Conservation (phyloP, 2,113 vertebrate species). For the Datnioides undecimradiatus region DNA sequence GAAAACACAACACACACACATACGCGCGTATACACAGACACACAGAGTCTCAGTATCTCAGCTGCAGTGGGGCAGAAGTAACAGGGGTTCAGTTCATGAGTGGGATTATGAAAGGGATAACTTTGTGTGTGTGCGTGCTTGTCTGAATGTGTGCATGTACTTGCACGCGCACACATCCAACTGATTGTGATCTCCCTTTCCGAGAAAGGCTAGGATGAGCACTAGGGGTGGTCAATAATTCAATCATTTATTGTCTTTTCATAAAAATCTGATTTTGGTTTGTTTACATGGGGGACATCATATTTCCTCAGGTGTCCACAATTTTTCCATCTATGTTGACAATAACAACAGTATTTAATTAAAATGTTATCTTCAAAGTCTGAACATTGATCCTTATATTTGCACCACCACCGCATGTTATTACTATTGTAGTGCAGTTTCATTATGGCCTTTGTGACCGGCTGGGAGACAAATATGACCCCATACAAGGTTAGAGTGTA, state of each 20-base stretch:
- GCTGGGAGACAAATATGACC: neutral
- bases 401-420: neutral
- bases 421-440: neutral
- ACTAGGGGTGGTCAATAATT: neutral
- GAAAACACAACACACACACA: slow-evolving; percentile 20
- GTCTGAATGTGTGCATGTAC: neutral
- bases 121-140: slow-evolving; percentile 4
- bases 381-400: neutral
- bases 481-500: neutral
- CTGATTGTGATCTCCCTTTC: slow-evolving; percentile 7
- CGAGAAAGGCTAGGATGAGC: neutral
- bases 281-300: neutral
- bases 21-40: slow-evolving; percentile 14
- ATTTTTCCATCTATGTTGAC: neutral
- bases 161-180: neutral
- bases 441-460: neutral
- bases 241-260: neutral
- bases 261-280: slow-evolving; percentile 3
- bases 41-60: neutral
- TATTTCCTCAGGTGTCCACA: neutral
- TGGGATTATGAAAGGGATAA: slow-evolving; percentile 28
- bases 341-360: neutral
- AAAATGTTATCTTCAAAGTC: neutral
- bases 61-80: slow-evolving; percentile 14
- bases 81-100: neutral